Base-by-base conservation (phyloP, 2,888 invertebrate genomes). In the Sarcophaga caerulescens region DNA sequence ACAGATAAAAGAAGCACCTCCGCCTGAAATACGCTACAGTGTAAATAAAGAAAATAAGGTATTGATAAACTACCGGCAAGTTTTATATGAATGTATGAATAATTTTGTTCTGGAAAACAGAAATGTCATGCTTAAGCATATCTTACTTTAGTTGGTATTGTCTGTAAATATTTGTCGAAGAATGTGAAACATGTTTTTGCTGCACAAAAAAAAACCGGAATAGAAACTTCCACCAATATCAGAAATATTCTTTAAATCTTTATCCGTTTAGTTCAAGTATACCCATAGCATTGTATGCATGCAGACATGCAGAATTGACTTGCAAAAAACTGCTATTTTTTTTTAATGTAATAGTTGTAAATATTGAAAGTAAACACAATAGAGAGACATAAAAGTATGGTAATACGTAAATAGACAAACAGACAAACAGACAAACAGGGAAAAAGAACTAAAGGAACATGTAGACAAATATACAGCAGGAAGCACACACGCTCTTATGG, bases 281-380 rank as follows among this genome's bases (percentile, higher is more conserved):
- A 35, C 35, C 1, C 1, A 35, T 25, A 6, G 25, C 6, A 25
- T 25, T 6, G 25, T 6, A 1, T 25, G 5, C 25, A 25, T 47
- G 1, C 47, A 47, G 11, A 14, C 47, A 47, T 14, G n/a, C n/a
- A 4, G 47, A 17, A 52, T 14, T 44, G 68, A 62, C 73, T 68
- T 82, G 52, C 59, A 59, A 65, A 1, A 45, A 23, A 21, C 35
- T 14, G 47, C 0, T 47, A 25, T 25, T 59, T 21, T 78, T 44
- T 25, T 25, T 80, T 23, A 14, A 52, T 69, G 35, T 35, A 35
- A 35, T 47, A 14, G 21, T 57, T 47, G 17, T 59, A 52, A 66
- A 74, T 69, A 21, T 19, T 62, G 44, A 68, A 65, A 79, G 47
- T 69, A 84, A 70, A 69, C 63, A 79, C 17, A 75, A 62, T 47